Evolutionary conservation across 2,888 invertebrate species (phyloP), one percentile per base, ranked within the genome.

Genomic region (Endotricha flammealis): DNA sequence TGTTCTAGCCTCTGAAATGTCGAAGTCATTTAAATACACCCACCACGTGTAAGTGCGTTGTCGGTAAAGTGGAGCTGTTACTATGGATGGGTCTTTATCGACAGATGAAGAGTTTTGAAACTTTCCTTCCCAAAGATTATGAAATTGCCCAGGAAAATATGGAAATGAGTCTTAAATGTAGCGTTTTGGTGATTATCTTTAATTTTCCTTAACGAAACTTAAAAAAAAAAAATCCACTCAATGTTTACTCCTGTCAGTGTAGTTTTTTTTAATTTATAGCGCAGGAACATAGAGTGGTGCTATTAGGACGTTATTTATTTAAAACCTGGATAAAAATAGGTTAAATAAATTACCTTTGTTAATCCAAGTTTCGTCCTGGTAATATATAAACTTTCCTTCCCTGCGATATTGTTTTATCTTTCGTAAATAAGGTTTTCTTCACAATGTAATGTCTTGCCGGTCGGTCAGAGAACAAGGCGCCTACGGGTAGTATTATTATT

Each of bases 1-100:
- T 9, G 7, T 69, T 64, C n/a, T 50, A 88, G 88, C 86, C 85
- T 8, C 31, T 77, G 16, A 77, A 68, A 48, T 90, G 90, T 42
- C 42, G 55, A 1, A 88, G 85, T 28, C 73, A 86, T 50, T 29
- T 76, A 52, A 63, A 55, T 36, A 48, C 78, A 1, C 28, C 60
- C 0, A 43, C 43, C 2, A 50, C 46, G 8, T 83, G 82, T 36
- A 51, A 46, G 14, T 83, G 83, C 32, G 59, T 77, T 0, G 63
- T 66, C 16, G 82, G 68, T 0, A 82, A 78, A 48, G 46, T 80
- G 0, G 83, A 83, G 28, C 22, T 81, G 9, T 37, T 72, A 0
- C 4, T 68, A 1, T 83, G 82, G 83, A 69, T 79, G 71, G 79
- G 81, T 0, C 32, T 66, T 0, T 72, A 58, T 37, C 52, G 63